Evolutionary conservation across 2,888 invertebrate species (phyloP), one percentile per base, ranked within the genome.

Genomic region (Dicycla oo): DNA sequence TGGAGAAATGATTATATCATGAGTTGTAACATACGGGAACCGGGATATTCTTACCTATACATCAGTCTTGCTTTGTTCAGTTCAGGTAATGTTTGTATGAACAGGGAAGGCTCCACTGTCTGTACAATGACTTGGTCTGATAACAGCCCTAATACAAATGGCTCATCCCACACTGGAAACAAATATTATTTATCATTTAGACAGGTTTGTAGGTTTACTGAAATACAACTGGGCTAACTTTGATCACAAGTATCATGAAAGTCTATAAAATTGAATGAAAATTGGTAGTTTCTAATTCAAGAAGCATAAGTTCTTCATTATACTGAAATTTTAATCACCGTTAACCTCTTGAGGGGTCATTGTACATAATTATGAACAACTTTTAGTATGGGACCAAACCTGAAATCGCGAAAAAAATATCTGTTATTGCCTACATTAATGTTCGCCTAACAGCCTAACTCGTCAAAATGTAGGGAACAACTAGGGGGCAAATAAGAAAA

Each of bases 161-260:
- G 99, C 87, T 98, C 98, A 93, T 99, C 99, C 97, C 99, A 99
- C 43, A 98, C 99, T 97, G 93, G 75, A 94, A 95, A 13, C n/a
- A 78, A 61, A 66, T 7, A 54, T 40, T 23, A 53, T 10, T 66
- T 23, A 66, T 49, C 0, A 49, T 43, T 34, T 2, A 69, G 7
- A 47, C n/a, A 18, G 23, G 7, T 26, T 49, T 10, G 2, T 34
- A n/a, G 18, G 8, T 15, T 8, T 13, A 45, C 15, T 20, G 7
- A 71, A 70, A 70, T 47, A 38, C 45, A 70, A 56, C 70, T n/a
- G 26, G 26, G 2, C 23, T 23, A 26, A 60, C 18, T 60, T 30
- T 45, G 34, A 34, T 34, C 20, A 43, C 2, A 40, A 26, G 20
- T 20, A 18, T 34, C 64, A 65, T 2, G 1, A 62, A n/a, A 43